These are phyloP conservation scores for Ornithoptera alexandrae DNA, from an alignment of 2,888 invertebrate genomes.

Conservation along the genomic window DNA sequence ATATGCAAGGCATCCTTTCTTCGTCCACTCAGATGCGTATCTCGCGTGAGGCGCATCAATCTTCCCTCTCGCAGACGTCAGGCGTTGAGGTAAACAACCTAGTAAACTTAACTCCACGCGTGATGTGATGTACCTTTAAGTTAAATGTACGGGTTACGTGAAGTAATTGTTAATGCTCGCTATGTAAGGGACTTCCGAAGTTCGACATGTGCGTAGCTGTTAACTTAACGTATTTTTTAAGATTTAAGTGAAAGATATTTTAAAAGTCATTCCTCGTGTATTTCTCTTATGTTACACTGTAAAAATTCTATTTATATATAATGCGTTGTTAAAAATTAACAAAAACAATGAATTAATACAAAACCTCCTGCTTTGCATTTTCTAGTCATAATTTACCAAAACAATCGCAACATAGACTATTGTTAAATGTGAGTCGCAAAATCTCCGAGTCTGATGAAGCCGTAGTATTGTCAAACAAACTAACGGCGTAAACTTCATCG, in stretches of 20 bases:
- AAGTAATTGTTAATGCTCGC: constrained; percentile 34
- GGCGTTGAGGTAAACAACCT: constrained; percentile 29
- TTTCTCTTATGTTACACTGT: too few relatives aligned
- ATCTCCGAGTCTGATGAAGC: too few relatives aligned
- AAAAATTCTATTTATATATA: neutral
- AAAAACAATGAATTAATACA: neutral
- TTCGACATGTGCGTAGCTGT: constrained; percentile 26
- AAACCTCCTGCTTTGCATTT: too few relatives aligned
- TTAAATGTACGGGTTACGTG: constrained; percentile 34
- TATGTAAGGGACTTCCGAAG: constrained; percentile 31
- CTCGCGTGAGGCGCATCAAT: constrained; percentile 15
- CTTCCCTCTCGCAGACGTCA: constrained; percentile 18
- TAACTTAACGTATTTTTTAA: neutral
- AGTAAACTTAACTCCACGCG: constrained; percentile 27
- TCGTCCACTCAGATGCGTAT: constrained; percentile 22
- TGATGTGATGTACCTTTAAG: constrained; percentile 22
- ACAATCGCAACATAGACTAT: too few relatives aligned
- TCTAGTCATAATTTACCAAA: too few relatives aligned
- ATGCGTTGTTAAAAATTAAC: neutral
- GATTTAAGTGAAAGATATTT: neutral
- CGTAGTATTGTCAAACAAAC: too few relatives aligned
- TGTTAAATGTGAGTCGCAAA: too few relatives aligned
- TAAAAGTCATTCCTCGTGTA: too few relatives aligned
- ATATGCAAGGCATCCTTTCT: neutral
- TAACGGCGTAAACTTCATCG: too few relatives aligned